phyloP scores from a whole-genome alignment of 2,888 invertebrate species.

The Diaperis boleti region DNA sequence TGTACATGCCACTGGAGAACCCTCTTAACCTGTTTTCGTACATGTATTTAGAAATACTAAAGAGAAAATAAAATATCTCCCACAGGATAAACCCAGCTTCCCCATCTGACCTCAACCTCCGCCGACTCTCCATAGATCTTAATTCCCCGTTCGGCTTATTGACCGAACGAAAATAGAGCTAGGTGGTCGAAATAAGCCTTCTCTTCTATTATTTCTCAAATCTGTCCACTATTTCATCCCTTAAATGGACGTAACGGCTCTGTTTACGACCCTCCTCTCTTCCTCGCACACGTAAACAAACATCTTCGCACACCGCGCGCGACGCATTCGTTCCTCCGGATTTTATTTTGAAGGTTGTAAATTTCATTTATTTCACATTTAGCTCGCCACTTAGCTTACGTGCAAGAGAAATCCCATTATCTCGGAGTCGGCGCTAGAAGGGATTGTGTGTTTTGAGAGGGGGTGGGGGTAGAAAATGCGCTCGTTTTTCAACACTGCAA shows the following conservation, averaged over 20 bases:
- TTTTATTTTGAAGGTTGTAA: slow-evolving; percentile 38
- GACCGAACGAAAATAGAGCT: slow-evolving; percentile 51
- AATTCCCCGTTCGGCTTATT: slow-evolving; percentile 55
- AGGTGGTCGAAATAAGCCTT: slow-evolving; percentile 43
- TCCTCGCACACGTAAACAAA: no score
- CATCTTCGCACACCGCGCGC: slow-evolving; percentile 44
- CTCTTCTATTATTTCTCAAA: slow-evolving; percentile 49
- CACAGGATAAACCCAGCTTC: slow-evolving; percentile 59
- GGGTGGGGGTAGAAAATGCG: slow-evolving; percentile 1
- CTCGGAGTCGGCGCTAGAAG: slow-evolving; percentile 17
- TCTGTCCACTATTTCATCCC: slow-evolving; percentile 48
- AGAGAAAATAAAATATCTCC: no score
- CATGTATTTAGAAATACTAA: no score
- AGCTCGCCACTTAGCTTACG: slow-evolving; percentile 31
- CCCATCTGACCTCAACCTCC: slow-evolving; percentile 57
- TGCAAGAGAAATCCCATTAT: slow-evolving; percentile 34
- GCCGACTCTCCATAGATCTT: slow-evolving; percentile 62
- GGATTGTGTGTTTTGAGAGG: slow-evolving; percentile 5
- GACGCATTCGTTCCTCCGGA: slow-evolving; percentile 39
- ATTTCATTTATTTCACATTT: slow-evolving; percentile 37
- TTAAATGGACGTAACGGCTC: slow-evolving; percentile 45
- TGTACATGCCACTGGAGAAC: no score
- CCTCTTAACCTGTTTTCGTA: no score
- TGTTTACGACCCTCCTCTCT: no score
- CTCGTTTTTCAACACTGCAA: slow-evolving; percentile 22